Conservation (phyloP, 2,888 invertebrate species). For the Apodemia mormo region DNA sequence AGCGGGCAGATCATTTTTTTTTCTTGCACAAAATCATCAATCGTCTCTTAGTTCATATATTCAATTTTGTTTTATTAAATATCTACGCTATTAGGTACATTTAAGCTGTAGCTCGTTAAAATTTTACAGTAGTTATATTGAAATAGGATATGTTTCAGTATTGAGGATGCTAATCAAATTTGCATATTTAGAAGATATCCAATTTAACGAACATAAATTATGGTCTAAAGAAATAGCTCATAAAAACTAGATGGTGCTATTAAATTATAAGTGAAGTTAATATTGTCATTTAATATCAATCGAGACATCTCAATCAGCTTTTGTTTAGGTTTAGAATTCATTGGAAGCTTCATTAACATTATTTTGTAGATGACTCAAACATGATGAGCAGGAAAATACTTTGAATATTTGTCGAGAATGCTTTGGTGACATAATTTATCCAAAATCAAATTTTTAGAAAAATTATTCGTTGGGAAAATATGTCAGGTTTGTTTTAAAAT, state of each 20-base stretch:
- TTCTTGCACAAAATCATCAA: too few relatives aligned
- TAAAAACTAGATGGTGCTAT: constrained; percentile 56
- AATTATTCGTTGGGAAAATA: too few relatives aligned
- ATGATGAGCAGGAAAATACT: constrained; percentile 9
- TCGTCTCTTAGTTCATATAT: too few relatives aligned
- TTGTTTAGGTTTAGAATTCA: constrained; percentile 44
- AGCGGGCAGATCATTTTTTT: too few relatives aligned
- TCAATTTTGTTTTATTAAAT: too few relatives aligned
- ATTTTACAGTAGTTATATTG: neutral
- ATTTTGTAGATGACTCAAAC: constrained; percentile 5
- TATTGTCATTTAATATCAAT: constrained; percentile 61
- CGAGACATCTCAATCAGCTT: constrained; percentile 72
- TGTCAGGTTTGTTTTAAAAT: too few relatives aligned
- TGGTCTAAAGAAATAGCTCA: constrained; percentile 55
- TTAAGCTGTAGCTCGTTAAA: neutral
- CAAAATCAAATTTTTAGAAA: too few relatives aligned
- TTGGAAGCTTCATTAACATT: neutral
- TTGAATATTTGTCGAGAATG: neutral
- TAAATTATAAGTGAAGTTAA: constrained; percentile 64
- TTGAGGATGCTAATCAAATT: constrained; percentile 36
- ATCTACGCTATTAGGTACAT: too few relatives aligned
- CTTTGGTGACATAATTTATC: too few relatives aligned
- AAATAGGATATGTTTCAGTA: neutral
- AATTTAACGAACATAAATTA: constrained; percentile 33
- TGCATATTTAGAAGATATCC: constrained; percentile 36